Evolutionary conservation across 2,888 invertebrate genomes (phyloP).

Genomic region (Drosophila ustulata): DNA sequence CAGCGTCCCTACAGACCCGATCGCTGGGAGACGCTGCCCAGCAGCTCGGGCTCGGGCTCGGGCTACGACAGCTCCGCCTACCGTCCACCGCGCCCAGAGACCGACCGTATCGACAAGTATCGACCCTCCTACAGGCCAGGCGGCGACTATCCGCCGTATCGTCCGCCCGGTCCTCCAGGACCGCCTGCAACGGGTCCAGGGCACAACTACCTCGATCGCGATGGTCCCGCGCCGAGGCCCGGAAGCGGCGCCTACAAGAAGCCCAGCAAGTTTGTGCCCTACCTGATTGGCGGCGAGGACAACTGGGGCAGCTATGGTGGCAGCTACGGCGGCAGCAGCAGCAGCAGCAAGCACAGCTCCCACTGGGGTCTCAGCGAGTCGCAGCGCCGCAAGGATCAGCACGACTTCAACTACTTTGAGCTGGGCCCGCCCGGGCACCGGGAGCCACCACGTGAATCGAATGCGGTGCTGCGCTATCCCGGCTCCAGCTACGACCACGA

Average conservation of each 20-base stretch:
- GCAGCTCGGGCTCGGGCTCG: constrained; percentile 83
- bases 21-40: constrained; percentile 83
- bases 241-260: constrained; percentile 78
- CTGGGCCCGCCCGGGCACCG: constrained; percentile 83
- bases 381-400: constrained; percentile 82
- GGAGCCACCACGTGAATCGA: constrained; percentile 77
- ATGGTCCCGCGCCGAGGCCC: constrained; percentile 59
- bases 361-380: constrained; percentile 86
- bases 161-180: constrained; percentile 71
- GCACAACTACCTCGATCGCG: constrained; percentile 82
- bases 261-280: constrained; percentile 86
- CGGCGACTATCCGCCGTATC: constrained; percentile 81
- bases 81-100: constrained; percentile 70
- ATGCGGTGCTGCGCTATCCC: constrained; percentile 86
- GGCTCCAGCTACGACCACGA: constrained; percentile 84
- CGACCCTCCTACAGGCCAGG: constrained; percentile 82
- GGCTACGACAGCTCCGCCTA: constrained; percentile 78
- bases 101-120: constrained; percentile 78
- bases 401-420: constrained; percentile 85
- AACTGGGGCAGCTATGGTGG: constrained; percentile 88
- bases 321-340: constrained; percentile 86
- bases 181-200: constrained; percentile 57
- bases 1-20: constrained; percentile 75
- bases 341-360: constrained; percentile 84
- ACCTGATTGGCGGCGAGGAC: constrained; percentile 86